A percentile compares a stretch with the other conserved stretches of the same genome.
Conservation (phyloP, 2,888 invertebrate species). For the Tipula unca region DNA sequence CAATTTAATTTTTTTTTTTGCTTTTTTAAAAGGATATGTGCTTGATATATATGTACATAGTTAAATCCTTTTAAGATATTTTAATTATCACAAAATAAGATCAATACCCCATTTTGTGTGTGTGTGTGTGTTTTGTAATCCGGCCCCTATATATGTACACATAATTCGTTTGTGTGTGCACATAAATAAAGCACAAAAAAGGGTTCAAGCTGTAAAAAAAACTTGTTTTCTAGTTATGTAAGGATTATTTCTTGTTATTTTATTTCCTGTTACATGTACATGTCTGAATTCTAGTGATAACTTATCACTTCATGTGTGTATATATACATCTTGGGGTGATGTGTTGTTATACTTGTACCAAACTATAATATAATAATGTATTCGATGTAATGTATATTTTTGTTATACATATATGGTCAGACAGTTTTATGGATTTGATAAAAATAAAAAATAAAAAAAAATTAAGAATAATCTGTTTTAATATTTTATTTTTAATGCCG, state of each 20-base stretch:
- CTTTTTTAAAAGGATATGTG: neutral
- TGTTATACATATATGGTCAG: neutral
- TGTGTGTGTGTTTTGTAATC: neutral
- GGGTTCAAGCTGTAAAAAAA: neutral
- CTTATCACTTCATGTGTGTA: neutral
- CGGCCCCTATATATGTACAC: neutral
- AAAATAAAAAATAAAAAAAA: too few species aligned
- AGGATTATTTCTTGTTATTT: constrained; percentile 1
- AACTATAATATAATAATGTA: neutral
- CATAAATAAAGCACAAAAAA: neutral
- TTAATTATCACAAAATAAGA: neutral
- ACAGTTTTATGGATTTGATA: neutral
- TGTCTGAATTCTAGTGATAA: neutral
- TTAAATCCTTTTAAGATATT: neutral
- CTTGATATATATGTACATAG: too few species aligned
- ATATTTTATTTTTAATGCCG: too few species aligned
- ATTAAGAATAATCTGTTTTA: neutral
- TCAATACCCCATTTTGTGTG: neutral
- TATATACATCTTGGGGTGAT: neutral
- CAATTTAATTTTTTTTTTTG: neutral
- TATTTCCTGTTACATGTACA: neutral
- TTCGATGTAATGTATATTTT: neutral
- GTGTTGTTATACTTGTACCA: neutral
- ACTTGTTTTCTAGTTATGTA: neutral
- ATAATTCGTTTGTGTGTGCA: neutral